A percentile compares a stretch with the other conserved stretches of the same genome.
Evolutionary conservation across 2,113 vertebrate genomes (phyloP).

Genomic region (Xiphophorus couchianus): DNA sequence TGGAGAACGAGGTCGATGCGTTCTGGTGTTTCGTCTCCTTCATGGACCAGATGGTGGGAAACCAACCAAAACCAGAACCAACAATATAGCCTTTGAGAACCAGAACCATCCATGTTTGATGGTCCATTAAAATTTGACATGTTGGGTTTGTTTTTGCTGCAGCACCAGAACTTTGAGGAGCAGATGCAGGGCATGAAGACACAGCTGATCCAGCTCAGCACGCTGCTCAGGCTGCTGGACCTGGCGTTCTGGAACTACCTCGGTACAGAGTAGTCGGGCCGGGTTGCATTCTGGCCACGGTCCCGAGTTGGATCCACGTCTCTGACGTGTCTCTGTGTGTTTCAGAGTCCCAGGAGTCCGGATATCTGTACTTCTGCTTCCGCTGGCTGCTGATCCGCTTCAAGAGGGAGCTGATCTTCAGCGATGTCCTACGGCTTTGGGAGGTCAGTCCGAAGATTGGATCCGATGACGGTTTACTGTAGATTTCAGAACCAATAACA

Average conservation of each 20-base stretch:
- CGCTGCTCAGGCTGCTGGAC: slow-evolving; percentile 92
- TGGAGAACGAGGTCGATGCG: slow-evolving; percentile 97
- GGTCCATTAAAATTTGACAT: slow-evolving; percentile 1
- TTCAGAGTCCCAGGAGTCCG: slow-evolving; percentile 96
- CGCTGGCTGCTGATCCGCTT: slow-evolving; percentile 98
- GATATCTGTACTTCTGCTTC: slow-evolving; percentile 98
- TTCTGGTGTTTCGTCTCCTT: slow-evolving; percentile 98
- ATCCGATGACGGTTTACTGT: not conserved
- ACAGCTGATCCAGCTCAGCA: slow-evolving; percentile 93
- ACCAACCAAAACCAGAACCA: not conserved
- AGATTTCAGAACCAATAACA: too few relatives aligned
- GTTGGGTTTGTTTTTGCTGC: slow-evolving; percentile 6
- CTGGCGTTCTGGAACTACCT: slow-evolving; percentile 96
- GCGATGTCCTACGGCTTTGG: slow-evolving; percentile 95
- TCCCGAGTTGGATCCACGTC: not conserved
- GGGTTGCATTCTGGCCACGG: not conserved
- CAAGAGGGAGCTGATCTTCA: slow-evolving; percentile 96
- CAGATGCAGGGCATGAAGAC: slow-evolving; percentile 99
- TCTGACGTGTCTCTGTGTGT: not conserved
- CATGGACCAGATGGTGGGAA: slow-evolving; percentile 96
- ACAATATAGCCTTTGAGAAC: too few relatives aligned
- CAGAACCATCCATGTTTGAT: not conserved
- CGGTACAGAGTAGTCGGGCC: slow-evolving; percentile 73
- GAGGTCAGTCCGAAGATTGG: slow-evolving; percentile 83
- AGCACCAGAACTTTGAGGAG: slow-evolving; percentile 99